Base-by-base conservation (phyloP, 1,140 invertebrate genomes). In the Diabrotica virgifera region DNA sequence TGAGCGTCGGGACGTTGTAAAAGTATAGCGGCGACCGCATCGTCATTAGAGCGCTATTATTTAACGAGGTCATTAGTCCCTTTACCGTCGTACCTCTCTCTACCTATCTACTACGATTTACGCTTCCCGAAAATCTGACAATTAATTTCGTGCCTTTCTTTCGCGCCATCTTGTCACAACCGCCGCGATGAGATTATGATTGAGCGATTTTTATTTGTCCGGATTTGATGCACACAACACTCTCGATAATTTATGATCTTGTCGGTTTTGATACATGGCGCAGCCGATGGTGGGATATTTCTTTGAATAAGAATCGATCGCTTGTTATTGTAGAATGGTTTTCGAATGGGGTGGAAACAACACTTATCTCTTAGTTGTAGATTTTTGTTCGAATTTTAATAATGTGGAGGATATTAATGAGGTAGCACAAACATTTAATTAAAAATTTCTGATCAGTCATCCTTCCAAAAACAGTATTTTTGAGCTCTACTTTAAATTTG, bases 171-270 rank as follows among this genome's bases (percentile, higher is more conserved):
- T 46, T 46, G 40, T 8, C 40, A 46, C 40, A 46, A 46, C n/a
- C 5, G 40, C 40, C 40, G 8, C 6, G 40, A 46, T 46, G 40
- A 46, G 40, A 46, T 46, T 46, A 46, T 46, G 40, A 46, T 46
- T 46, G n/a, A 46, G 40, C 40, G 40, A 46, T 46, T 46, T 46
- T 46, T 10, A 46, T 46, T 46, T 46, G 40, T 46, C 40, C 8
- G 40, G 40, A 46, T 46, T 46, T 46, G 40, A 46, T 46, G 40
- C 40, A 46, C 5, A 46, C 40, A 46, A n/a, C 40, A 46, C n/a
- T 46, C 40, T n/a, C 40, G 40, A 46, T 46, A 46, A 46, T 46
- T 46, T 46, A 46, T 46, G 40, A n/a, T 46, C 40, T 46, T 10
- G n/a, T 46, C 40, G 40, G 40, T 46, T 46, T 8, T 46, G 40